phyloP scores from a whole-genome alignment of 2,797 vertebrate genomes.

The Hipposideros larvatus region DNA sequence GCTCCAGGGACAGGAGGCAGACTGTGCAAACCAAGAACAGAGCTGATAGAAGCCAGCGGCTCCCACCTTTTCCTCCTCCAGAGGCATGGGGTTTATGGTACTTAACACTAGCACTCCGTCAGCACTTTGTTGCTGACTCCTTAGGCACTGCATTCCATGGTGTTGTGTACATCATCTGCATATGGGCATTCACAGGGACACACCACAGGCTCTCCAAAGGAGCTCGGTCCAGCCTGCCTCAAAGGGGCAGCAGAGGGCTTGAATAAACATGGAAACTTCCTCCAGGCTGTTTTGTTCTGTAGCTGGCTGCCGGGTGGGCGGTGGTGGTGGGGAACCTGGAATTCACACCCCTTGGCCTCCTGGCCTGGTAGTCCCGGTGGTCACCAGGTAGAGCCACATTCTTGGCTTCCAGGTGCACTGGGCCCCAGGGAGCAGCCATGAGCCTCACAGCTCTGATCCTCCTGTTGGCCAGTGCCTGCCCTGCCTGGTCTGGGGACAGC shows the following conservation, averaged over 20 bases:
- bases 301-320: neutral
- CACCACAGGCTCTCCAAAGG: neutral
- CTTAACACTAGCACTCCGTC: neutral
- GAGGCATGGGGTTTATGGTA: neutral
- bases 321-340: too few relatives aligned
- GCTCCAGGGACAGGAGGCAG: neutral
- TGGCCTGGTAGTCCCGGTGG: neutral
- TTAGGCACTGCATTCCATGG: neutral
- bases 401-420: neutral
- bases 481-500: neutral
- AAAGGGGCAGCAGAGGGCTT: neutral
- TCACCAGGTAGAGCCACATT: neutral
- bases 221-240: neutral
- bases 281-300: neutral
- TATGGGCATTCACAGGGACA: neutral
- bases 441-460: neutral
- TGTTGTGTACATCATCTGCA: neutral
- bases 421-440: neutral
- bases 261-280: conserved; percentile 61
- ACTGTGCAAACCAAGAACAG: neutral
- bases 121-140: neutral
- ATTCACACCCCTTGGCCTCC: too few relatives aligned
- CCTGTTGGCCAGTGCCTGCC: neutral
- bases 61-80: neutral
- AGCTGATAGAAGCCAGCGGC: neutral